Percentiles rank a stretch among this genome's conserved stretches.
Conservation (phyloP, 1,140 invertebrate species). For the Paralvinella palmiformis region DNA sequence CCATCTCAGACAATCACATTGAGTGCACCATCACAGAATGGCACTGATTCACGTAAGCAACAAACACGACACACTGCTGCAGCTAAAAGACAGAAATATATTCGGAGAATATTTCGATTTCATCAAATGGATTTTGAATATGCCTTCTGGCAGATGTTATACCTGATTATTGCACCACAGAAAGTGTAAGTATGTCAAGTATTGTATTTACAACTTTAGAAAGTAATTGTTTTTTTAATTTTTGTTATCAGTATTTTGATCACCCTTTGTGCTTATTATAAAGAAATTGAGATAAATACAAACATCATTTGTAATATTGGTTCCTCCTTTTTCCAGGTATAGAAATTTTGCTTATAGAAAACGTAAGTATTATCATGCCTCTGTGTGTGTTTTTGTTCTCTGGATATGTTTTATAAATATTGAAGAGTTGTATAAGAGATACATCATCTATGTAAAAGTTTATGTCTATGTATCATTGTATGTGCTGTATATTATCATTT, state of each 20-base stretch:
- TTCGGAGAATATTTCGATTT: constrained; percentile 81
- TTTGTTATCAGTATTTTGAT: background rate
- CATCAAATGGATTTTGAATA: constrained; percentile 99
- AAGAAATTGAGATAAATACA: too few relatives aligned
- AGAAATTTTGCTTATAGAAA: constrained; percentile 97
- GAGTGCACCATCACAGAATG: background rate
- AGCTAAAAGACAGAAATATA: constrained; percentile 87
- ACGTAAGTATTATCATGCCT: constrained; percentile 68
- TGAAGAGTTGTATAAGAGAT: too few relatives aligned
- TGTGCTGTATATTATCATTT: too few relatives aligned
- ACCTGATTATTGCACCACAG: constrained; percentile 88
- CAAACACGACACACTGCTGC: constrained; percentile 56
- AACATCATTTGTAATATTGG: background rate
- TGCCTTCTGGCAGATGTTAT: constrained; percentile 98
- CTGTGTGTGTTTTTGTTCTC: too few relatives aligned
- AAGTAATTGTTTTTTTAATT: background rate
- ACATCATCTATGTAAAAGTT: too few relatives aligned
- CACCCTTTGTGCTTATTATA: background rate
- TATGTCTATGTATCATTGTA: too few relatives aligned
- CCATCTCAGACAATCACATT: background rate
- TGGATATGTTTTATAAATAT: too few relatives aligned
- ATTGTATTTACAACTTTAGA: too few relatives aligned
- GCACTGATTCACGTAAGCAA: background rate
- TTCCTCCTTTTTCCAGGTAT: constrained; percentile 51
- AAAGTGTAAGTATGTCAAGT: constrained; percentile 70